These are phyloP conservation scores for Drosophila suzukii DNA, from an alignment of 1,140 invertebrate species.

Conservation along the genomic window DNA sequence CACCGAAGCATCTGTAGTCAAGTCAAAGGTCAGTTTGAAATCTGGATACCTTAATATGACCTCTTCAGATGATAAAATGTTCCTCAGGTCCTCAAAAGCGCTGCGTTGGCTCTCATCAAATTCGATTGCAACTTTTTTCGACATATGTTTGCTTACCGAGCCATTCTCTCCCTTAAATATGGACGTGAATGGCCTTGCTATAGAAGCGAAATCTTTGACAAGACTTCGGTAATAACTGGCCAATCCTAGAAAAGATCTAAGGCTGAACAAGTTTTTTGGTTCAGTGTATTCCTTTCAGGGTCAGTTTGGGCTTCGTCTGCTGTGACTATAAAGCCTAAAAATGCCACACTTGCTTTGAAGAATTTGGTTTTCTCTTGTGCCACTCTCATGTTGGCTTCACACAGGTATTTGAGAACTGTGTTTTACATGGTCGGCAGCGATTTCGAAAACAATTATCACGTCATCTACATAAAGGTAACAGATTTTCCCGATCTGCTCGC, in stretches of 20 bases:
- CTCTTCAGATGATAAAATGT: not conserved
- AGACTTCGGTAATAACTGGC: too few relatives aligned
- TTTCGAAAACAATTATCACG: not conserved
- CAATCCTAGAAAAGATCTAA: not conserved
- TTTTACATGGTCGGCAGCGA: not conserved
- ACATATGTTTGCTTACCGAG: not conserved
- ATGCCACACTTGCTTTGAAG: not conserved
- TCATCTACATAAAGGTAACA: not conserved
- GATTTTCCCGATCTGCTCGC: not conserved
- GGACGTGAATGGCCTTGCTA: not conserved
- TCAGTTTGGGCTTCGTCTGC: not conserved
- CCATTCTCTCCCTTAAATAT: not conserved
- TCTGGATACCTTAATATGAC: not conserved
- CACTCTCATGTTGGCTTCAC: not conserved
- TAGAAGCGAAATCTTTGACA: not conserved
- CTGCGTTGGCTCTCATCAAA: not conserved
- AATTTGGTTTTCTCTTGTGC: too few relatives aligned
- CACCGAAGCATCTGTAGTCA: not conserved
- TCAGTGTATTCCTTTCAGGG: not conserved
- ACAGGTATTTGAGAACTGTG: not conserved
- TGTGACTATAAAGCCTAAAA: not conserved
- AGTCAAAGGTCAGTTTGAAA: not conserved
- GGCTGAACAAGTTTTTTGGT: not conserved
- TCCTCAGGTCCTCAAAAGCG: not conserved
- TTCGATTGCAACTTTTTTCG: not conserved